Conservation (phyloP, 2,113 vertebrate genomes). For the Clarias macrocephalus region DNA sequence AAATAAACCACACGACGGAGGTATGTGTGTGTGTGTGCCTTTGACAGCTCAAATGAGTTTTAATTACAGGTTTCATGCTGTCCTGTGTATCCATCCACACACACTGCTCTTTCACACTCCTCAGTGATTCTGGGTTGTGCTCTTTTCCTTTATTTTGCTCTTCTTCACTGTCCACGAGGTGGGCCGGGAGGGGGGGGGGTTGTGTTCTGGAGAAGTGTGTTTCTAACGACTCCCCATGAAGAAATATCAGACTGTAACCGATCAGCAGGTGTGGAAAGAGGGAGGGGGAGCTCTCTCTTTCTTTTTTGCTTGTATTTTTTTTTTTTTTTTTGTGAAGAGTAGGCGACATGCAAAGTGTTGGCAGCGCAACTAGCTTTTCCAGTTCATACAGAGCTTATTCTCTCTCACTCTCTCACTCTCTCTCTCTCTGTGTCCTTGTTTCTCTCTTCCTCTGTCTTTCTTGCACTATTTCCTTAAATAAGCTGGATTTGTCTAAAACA, state of each 20-base stretch:
- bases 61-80: constrained; percentile 60
- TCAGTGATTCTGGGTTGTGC: background rate
- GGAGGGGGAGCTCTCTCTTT: background rate
- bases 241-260: constrained; percentile 61
- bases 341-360: constrained; percentile 51
- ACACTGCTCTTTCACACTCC: background rate
- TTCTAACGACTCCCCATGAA: constrained; percentile 42
- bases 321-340: background rate
- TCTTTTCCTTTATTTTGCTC: background rate
- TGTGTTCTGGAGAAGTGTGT: background rate
- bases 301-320: constrained; percentile 14
- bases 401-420: background rate
- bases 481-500: background rate
- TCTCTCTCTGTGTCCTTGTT: background rate
- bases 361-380: constrained; percentile 55
- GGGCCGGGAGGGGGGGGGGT: background rate
- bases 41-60: constrained; percentile 53
- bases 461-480: background rate
- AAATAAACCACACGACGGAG: constrained; percentile 48
- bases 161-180: background rate
- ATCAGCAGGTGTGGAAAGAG: constrained; percentile 57
- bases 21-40: background rate
- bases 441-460: background rate
- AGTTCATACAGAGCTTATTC: constrained; percentile 42
- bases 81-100: constrained; percentile 35